Base-by-base conservation (phyloP, 2,888 invertebrate species). In the Noctua janthe region DNA sequence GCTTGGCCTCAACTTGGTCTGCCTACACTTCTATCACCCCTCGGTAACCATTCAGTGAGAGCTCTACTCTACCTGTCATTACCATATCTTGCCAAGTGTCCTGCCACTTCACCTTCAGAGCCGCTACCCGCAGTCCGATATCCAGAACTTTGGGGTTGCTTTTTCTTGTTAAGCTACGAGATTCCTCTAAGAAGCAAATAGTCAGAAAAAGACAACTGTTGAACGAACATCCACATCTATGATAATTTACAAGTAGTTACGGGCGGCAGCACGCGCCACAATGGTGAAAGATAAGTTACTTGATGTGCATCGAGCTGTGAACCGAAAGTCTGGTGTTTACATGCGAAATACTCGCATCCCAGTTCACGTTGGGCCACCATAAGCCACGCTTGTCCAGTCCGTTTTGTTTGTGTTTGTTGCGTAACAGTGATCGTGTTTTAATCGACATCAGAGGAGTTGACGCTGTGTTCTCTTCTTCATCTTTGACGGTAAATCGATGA, bases 221-320 rank as follows among this genome's bases (percentile, higher is more conserved):
- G n/a, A 11, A 78, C 23, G 72, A 82, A 93, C 71, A 92, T 91
- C 84, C 91, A 85, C 90, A 86, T 95, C 96, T 96, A 90, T 85
- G 87, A 82, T 81, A 87, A 80, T 86, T 87, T 87, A 76, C 76
- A 87, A 87, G 90, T 92, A 91, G 93, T 94, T 94, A 94, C 93
- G 93, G 92, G 90, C 92, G 90, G 91, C 91, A 94, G 95, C 96
- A 95, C 95, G 95, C 94, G 95, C 96, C 94, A 97, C 97, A 97
- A 97, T 97, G 97, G 97, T 97, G 97, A 97, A 97, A 97, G 97
- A 97, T 95, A 96, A 95, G 95, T 96, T 95, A 94, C 96, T 95
- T 97, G 96, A 95, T 95, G 97, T 94, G 97, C 96, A 97, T 96
- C 97, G 96, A 96, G 93, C 94, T 95, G 96, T 96, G 96, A 97